Percentiles rank a stretch among this genome's conserved stretches.
Evolutionary conservation across 2,797 vertebrate species (phyloP).

Genomic region (Ficedula albicollis): DNA sequence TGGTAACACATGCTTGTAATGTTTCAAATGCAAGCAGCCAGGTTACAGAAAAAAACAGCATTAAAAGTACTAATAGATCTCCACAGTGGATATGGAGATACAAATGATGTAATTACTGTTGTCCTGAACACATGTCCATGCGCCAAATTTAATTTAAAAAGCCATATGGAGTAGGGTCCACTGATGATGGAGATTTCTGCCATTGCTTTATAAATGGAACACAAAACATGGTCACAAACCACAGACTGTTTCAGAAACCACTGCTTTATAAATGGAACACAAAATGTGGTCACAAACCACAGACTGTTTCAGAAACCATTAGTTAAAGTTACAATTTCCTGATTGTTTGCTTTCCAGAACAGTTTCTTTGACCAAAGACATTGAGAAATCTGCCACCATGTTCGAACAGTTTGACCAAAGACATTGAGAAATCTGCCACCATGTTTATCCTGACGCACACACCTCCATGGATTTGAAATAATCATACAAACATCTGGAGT

Average conservation of each 20-base stretch:
- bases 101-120: neutral
- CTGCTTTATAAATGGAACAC: neutral
- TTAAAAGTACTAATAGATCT: neutral
- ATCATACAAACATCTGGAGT: neutral
- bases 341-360: neutral
- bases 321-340: neutral
- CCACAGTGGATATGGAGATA: neutral
- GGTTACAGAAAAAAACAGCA: neutral
- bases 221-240: neutral
- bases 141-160: neutral
- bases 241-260: neutral
- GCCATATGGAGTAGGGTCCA: neutral
- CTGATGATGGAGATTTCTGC: neutral
- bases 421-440: neutral
- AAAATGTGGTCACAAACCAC: neutral
- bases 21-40: neutral
- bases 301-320: neutral
- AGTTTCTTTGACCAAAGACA: neutral
- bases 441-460: neutral
- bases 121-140: neutral
- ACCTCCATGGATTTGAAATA: neutral
- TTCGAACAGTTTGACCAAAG: neutral
- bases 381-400: neutral
- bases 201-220: neutral
- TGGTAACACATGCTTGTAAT: neutral